These are phyloP conservation scores for Muricea muricata DNA, from an alignment of 92 coral and sea anemone genomes.

Conservation along the genomic window DNA sequence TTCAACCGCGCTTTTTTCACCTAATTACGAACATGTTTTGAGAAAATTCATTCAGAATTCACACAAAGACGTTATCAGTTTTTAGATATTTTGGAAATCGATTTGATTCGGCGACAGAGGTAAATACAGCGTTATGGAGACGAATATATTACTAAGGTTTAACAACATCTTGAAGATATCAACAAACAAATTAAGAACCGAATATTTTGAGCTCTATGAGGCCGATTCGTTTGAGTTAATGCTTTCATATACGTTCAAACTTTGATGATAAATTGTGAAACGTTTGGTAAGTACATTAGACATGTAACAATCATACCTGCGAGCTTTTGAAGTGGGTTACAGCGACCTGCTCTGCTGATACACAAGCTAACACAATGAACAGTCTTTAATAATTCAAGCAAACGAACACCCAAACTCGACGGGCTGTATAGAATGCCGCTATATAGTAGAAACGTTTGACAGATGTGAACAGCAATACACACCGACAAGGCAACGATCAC, in stretches of 20 bases:
- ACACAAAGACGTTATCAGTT: neutral
- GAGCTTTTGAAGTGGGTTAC: neutral
- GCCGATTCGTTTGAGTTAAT: neutral
- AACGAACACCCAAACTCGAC: neutral
- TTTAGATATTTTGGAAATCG: neutral
- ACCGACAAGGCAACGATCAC: neutral
- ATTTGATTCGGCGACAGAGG: neutral
- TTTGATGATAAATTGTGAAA: neutral
- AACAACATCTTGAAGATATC: neutral
- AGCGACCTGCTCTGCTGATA: neutral
- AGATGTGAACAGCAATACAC: neutral
- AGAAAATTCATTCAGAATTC: neutral
- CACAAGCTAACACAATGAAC: constrained; percentile 6
- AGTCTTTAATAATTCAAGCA: constrained; percentile 10
- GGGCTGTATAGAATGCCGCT: neutral
- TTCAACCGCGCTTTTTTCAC: neutral
- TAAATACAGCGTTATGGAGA: neutral
- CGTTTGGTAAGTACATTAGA: neutral
- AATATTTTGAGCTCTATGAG: neutral
- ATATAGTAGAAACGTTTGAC: neutral
- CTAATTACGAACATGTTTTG: neutral
- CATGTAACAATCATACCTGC: neutral
- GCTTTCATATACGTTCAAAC: neutral
- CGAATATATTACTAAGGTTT: neutral
- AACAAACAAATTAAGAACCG: constrained; percentile 8